Base-by-base conservation (phyloP, 2,888 invertebrate species). In the Caenorhabditis imperialis region DNA sequence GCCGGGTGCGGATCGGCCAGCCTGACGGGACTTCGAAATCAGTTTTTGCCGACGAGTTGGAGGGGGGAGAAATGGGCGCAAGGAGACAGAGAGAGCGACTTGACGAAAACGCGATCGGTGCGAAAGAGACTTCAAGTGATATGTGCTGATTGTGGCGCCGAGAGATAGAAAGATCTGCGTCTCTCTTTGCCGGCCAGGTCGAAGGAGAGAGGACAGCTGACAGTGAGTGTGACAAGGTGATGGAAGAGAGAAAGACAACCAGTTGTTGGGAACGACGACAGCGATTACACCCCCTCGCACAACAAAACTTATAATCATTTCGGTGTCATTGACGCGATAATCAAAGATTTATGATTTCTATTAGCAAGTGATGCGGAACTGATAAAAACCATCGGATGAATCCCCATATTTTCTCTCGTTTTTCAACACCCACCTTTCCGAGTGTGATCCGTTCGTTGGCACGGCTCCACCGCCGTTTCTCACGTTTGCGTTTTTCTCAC, bases 61-160 rank as follows among this genome's bases (percentile, higher is more conserved):
- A 51, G 51, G 33, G 44, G 16, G 38, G 10, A 35, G 25, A 42
- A 20, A 44, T 50, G 58, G 47, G 58, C 44, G 58, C 51, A 53
- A 69, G 45, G 51, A 51, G 69, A 58, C 50, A 54, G 54, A 8
- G 18, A 18, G 65, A 65, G 65, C 57, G 65, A 50, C 65, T 65
- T 65, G 65, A 57, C 55, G 50, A 57, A 55, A 65, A 65, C 65
- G 65, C 65, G 55, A 65, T 65, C 65, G 37, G 65, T 65, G 65
- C 48, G 47, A 62, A 27, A 50, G 54, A 65, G 55, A 61, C 61
- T 70, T 70, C 70, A 70, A 61, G 70, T 70, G 70, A 70, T 70
- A 60, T 65, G 48, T 57, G 40, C 16, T 69, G 58, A 69, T 69
- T 69, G 69, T 55, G 70, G 45, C 53, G 33, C 40, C 35, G 50